Evolutionary conservation across 2,113 vertebrate species (phyloP).

Genomic region (Rhizomys pruinosus): DNA sequence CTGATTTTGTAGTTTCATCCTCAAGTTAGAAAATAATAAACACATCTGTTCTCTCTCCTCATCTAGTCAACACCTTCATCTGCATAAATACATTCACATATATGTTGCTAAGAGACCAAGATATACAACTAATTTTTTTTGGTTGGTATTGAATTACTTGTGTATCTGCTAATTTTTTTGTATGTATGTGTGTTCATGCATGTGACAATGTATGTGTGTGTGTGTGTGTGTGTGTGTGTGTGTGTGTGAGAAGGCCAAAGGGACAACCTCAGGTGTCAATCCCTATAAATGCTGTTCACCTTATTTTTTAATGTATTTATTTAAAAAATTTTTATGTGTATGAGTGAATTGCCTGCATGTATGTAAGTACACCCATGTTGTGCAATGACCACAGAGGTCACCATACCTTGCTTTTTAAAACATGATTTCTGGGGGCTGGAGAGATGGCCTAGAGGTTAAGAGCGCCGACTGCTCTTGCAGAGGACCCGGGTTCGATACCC

Average conservation of each 20-base stretch:
- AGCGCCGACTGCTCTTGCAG: too few relatives aligned
- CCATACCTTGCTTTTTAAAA: too few relatives aligned
- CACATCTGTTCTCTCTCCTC: neutral
- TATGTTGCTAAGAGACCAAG: constrained; percentile 15
- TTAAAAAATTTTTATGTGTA: too few relatives aligned
- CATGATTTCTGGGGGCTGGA: too few relatives aligned
- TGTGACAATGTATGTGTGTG: neutral
- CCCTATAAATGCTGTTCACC: neutral
- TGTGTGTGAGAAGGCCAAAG: neutral
- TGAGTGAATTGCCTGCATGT: too few relatives aligned
- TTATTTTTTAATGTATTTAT: too few relatives aligned
- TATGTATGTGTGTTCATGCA: too few relatives aligned
- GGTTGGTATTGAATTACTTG: constrained; percentile 7
- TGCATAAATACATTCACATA: neutral
- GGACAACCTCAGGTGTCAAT: neutral
- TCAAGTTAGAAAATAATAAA: constrained; percentile 46
- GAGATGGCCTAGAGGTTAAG: too few relatives aligned
- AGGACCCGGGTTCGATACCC: too few relatives aligned
- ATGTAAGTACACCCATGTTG: too few relatives aligned
- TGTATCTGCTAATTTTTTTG: neutral
- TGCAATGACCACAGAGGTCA: too few relatives aligned
- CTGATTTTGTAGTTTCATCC: neutral
- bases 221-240: neutral
- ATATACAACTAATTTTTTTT: neutral
- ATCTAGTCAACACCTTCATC: constrained; percentile 1